A percentile compares a stretch with the other conserved stretches of the same genome.
Evolutionary conservation across 64 coral and sea anemone species (phyloP).

Genomic region (Astreopora myriophthalma): DNA sequence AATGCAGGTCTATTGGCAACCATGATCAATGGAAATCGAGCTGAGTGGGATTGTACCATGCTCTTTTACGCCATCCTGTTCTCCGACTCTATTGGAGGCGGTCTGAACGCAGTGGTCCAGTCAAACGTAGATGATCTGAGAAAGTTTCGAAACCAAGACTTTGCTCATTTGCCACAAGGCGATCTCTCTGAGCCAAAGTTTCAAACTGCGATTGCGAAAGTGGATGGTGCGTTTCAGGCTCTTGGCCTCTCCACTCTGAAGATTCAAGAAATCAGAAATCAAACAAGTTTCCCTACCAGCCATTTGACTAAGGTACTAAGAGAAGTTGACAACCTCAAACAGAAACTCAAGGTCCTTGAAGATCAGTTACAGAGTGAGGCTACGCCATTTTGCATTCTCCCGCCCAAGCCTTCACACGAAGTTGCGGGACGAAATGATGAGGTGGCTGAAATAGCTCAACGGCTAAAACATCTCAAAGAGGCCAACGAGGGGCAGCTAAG

Average conservation of each 20-base stretch:
- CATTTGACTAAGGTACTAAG: neutral
- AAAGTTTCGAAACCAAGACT: constrained; percentile 48
- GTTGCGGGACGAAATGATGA: neutral
- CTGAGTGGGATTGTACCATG: constrained; percentile 18
- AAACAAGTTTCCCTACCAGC: neutral
- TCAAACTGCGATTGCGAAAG: constrained; percentile 24
- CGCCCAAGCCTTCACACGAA: neutral
- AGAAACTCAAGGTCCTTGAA: neutral
- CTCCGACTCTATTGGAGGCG: constrained; percentile 32
- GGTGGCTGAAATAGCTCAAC: neutral
- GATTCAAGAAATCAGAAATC: constrained; percentile 12
- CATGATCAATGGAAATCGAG: neutral
- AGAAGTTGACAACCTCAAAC: neutral
- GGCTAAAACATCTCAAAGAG: neutral
- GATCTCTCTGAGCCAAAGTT: constrained; percentile 15
- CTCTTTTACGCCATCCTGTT: constrained; percentile 45
- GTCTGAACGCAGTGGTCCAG: neutral
- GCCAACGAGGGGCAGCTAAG: neutral
- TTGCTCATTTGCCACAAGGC: constrained; percentile 38
- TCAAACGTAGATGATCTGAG: constrained; percentile 24
- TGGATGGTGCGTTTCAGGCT: neutral
- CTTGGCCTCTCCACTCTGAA: neutral
- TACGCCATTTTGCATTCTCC: constrained; percentile 9
- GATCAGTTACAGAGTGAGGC: constrained; percentile 5
- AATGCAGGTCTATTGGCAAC: neutral